phyloP scores from a whole-genome alignment of 1,140 invertebrate species.

The Temnothorax curvispinosus region DNA sequence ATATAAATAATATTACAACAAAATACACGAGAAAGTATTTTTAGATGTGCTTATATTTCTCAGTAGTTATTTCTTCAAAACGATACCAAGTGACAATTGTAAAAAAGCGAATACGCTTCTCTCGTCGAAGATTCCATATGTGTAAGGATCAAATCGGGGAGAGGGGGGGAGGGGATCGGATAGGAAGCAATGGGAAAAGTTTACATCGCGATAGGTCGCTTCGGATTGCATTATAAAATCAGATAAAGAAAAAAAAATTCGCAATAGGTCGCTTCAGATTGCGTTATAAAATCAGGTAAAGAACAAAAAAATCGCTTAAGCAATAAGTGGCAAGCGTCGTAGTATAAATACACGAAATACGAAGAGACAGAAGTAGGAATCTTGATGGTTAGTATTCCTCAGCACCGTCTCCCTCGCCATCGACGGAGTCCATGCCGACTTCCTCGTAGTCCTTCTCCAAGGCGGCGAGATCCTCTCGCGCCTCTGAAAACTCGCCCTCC shows the following conservation, averaged over 20 bases:
- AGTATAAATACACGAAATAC: constrained; percentile 13
- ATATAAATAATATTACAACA: constrained; percentile 67
- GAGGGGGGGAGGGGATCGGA: too few relatives aligned
- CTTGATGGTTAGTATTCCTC: constrained; percentile 58
- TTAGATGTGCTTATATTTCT: constrained; percentile 57
- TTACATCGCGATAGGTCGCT: background rate
- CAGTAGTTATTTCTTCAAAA: constrained; percentile 15
- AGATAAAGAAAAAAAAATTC: background rate
- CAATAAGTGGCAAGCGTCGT: background rate
- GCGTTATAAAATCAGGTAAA: background rate
- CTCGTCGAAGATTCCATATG: background rate
- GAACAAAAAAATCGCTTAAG: background rate
- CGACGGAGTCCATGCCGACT: constrained; percentile 69
- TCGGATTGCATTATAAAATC: constrained; percentile 4
- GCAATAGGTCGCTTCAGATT: background rate
- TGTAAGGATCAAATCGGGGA: background rate
- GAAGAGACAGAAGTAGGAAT: background rate
- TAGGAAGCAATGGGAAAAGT: background rate
- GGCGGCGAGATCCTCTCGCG: constrained; percentile 80
- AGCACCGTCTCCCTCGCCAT: constrained; percentile 56
- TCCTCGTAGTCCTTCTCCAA: constrained; percentile 73
- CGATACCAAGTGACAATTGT: constrained; percentile 10
- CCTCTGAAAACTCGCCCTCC: constrained; percentile 75
- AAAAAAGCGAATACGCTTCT: background rate
- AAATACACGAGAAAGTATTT: constrained; percentile 68